These are phyloP conservation scores for Prionchulus punctatus DNA, from an alignment of 2,888 invertebrate genomes.

Conservation along the genomic window DNA sequence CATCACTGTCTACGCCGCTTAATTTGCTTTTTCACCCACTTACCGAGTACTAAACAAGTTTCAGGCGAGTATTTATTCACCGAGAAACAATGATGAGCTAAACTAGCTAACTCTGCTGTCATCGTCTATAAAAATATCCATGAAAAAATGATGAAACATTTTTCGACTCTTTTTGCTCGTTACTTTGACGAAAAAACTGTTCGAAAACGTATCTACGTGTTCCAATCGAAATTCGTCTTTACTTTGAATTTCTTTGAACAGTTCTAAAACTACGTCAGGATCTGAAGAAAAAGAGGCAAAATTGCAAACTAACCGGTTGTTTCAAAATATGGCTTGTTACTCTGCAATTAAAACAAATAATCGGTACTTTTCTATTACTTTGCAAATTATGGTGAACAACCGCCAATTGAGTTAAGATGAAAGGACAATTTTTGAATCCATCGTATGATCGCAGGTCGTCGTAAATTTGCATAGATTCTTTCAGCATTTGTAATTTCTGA, in stretches of 20 bases:
- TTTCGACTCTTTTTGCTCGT: not conserved
- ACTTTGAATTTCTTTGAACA: conserved; percentile 60
- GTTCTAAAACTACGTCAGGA: conserved; percentile 19
- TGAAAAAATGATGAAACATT: not conserved
- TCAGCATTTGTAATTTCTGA: conserved; percentile 70
- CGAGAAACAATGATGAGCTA: conserved; percentile 79
- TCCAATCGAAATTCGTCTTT: conserved; percentile 82
- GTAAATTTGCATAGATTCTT: conserved; percentile 70
- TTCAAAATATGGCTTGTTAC: not conserved
- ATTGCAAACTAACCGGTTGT: not conserved
- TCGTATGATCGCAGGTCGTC: conserved; percentile 50
- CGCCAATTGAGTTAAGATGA: conserved; percentile 77
- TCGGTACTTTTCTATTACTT: conserved; percentile 40
- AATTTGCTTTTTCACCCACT: conserved; percentile 23
- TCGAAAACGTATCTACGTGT: conserved; percentile 89
- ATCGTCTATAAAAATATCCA: conserved; percentile 44
- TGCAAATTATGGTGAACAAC: conserved; percentile 77
- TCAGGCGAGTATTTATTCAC: conserved; percentile 92
- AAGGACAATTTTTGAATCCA: conserved; percentile 71
- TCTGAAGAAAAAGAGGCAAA: conserved; percentile 14
- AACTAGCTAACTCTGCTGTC: conserved; percentile 70
- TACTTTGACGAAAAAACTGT: conserved; percentile 71
- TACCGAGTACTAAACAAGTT: conserved; percentile 91
- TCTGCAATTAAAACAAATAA: not conserved
- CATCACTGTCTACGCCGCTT: not conserved